A percentile compares a stretch with the other conserved stretches of the same genome.
phyloP scores from a whole-genome alignment of 2,113 vertebrate genomes.

The Cygnus buccinator region DNA sequence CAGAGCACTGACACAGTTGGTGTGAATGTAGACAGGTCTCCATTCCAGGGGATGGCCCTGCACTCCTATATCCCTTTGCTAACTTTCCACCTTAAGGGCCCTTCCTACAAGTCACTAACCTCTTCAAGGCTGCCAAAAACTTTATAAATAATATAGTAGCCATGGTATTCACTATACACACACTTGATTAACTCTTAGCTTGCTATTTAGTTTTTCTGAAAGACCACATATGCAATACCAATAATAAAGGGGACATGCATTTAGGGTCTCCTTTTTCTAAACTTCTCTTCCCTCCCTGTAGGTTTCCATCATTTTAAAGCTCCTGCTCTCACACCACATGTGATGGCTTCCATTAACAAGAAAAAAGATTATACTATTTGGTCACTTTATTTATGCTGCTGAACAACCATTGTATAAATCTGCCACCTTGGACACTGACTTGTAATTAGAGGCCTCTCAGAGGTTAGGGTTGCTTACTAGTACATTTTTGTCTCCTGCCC shows the following conservation, averaged over 20 bases:
- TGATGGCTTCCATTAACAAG: not conserved
- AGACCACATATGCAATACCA: no score
- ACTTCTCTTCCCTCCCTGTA: not conserved
- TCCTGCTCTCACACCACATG: not conserved
- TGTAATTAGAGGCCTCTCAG: not conserved
- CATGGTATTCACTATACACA: not conserved
- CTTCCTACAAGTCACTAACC: not conserved
- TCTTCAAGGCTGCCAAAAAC: not conserved
- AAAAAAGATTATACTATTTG: not conserved
- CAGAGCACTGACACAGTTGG: not conserved
- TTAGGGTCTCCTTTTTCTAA: not conserved
- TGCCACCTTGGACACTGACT: rapidly evolving
- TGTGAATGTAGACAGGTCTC: not conserved
- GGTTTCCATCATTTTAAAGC: not conserved
- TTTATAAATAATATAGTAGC: not conserved
- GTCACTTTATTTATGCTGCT: not conserved
- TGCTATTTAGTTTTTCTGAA: not conserved
- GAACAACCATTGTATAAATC: not conserved
- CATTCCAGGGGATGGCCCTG: not conserved
- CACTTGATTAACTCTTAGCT: not conserved
- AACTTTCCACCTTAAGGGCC: not conserved
- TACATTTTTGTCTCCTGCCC: not conserved
- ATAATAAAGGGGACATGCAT: not conserved
- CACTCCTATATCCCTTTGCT: not conserved
- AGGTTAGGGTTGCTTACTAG: not conserved